Conservation (phyloP, 2,888 invertebrate species). For the Apotomis capreana region DNA sequence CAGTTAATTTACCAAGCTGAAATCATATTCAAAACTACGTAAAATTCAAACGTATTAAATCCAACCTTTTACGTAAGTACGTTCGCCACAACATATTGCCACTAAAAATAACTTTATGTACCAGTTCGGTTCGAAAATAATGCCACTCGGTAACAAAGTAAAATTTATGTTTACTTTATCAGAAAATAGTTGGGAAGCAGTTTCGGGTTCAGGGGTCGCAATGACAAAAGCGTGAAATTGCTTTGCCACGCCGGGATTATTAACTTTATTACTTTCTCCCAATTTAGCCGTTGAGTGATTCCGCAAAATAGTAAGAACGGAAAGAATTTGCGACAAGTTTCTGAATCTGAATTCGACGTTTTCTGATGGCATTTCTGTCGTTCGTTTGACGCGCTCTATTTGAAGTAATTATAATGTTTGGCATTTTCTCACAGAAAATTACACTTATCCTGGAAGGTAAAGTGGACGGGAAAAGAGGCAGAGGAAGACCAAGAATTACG, state of each 20-base stretch:
- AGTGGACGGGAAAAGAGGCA: too few relatives aligned
- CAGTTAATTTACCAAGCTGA: background rate
- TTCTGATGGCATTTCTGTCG: too few relatives aligned
- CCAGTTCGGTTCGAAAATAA: background rate
- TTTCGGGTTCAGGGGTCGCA: constrained; percentile 39
- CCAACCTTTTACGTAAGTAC: background rate
- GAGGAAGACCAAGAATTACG: too few relatives aligned
- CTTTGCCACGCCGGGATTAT: constrained; percentile 49
- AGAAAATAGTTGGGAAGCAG: constrained; percentile 37
- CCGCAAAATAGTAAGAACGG: constrained; percentile 19
- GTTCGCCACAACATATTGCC: background rate
- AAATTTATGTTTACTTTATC: constrained; percentile 36
- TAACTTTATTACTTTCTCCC: constrained; percentile 40
- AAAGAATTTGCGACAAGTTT: constrained; percentile 26
- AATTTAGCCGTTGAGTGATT: constrained; percentile 38
- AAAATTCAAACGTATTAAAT: background rate
- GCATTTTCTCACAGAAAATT: too few relatives aligned
- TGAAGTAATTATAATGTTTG: too few relatives aligned
- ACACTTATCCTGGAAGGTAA: too few relatives aligned
- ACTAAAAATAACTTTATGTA: background rate
- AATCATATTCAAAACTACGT: background rate
- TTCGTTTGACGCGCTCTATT: too few relatives aligned
- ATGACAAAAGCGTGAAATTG: constrained; percentile 60
- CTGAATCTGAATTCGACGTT: background rate
- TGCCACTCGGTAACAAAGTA: background rate